Conservation (phyloP, 2,113 vertebrate genomes). For the Alligator mississippiensis region DNA sequence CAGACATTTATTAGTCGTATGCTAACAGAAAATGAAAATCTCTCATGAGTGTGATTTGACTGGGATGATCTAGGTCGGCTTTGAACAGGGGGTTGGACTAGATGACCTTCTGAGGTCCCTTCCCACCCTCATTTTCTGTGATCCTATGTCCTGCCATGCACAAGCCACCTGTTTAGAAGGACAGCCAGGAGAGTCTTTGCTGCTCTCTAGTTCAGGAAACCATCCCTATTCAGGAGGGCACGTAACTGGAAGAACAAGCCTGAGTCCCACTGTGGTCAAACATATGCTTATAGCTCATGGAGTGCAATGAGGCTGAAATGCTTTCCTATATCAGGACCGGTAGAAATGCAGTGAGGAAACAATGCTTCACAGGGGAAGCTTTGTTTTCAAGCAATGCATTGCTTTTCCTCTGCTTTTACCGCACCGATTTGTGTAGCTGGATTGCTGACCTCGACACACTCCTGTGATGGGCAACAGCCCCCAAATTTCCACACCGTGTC, state of each 20-base stretch:
- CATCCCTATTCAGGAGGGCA: background rate
- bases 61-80: no score
- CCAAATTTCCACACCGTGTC: background rate
- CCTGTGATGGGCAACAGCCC: background rate
- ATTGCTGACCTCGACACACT: conserved; percentile 51
- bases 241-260: background rate
- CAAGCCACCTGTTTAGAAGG: background rate
- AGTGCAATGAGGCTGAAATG: background rate
- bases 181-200: background rate
- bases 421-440: conserved; percentile 49
- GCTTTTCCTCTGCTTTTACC: background rate
- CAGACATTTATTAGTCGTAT: background rate
- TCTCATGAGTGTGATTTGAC: background rate
- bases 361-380: background rate
- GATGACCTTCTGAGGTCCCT: no score
- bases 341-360: rapidly evolving
- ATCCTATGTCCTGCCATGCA: background rate
- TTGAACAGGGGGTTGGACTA: no score
- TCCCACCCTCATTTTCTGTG: no score
- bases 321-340: background rate
- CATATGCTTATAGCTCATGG: background rate
- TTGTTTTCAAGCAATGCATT: background rate
- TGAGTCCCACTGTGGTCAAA: background rate
- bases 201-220: background rate
- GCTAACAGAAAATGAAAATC: background rate